Evolutionary conservation across 2,888 invertebrate genomes (phyloP), one percentile per base, ranked within the genome.

Genomic region (Caenorhabditis virilis): DNA sequence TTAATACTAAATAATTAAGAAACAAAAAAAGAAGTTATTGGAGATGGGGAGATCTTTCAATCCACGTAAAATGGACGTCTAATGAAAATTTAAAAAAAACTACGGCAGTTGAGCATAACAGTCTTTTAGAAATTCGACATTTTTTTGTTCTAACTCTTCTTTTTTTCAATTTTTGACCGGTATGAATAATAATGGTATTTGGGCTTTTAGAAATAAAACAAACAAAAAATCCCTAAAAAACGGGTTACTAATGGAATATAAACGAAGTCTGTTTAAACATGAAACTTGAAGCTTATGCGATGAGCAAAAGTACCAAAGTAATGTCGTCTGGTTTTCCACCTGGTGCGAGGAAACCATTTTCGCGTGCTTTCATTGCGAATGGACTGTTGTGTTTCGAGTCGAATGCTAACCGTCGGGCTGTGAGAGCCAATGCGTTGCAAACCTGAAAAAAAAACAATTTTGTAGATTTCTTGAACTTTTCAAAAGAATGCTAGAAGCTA

Each of bases 271-370:
- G 13, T 30, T 30, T 6, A 30, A 9, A 30, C 30, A 30, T 6
- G 13, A 30, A 30, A 30, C 30, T 30, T 30, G n/a, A 15, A n/a
- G 16, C n/a, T 67, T 65, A 74, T 18, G 68, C 72, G 30, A 95
- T 93, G 78, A 93, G 91, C 78, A 95, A 93, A 79, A 95, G 88
- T 83, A 97, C 89, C 85, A 95, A 93, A 83, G 95, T 95, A 86
- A 97, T 95, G 87, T 97, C 97, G 85, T 97, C 97, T 66, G 95
- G 95, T 87, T 97, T 97, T 59, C 97, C 95, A 84, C 97, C 95
- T 91, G 88, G 50, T 88, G 89, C 70, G 84, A 92, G 89, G 76
- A 94, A 93, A 82, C 95, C 95, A 85, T 93, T 92, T 82, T 92
- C 90, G 74, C 91, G 88, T 65, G 95, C 95, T 85, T 91, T 92